Evolutionary conservation across 1,140 invertebrate genomes (phyloP), one percentile per base, ranked within the genome.

Genomic region (Carposina sasakii): DNA sequence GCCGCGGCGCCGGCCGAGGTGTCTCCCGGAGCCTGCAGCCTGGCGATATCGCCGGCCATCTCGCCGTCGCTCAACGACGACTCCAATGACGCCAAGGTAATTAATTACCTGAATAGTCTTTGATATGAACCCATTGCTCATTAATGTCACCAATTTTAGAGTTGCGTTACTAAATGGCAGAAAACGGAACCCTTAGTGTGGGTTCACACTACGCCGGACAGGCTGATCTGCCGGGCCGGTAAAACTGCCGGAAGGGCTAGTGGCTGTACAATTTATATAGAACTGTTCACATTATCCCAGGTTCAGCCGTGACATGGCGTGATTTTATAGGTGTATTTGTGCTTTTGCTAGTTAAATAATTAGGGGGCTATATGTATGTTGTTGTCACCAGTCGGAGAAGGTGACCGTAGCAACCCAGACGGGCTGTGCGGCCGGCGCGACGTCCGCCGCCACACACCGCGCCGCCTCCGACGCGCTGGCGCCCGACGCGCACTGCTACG

Each of bases 401-500:
- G 91, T 93, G 34, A 93, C 92, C 34, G 93, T 93, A 5, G 91
- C 92, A 3, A 94, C 93, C 0, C 93, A 95, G 76, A 95, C 93
- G 0, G 92, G 92, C 2, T 92, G 92, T 41, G 54, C 46, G 1
- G 48, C 48, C 5, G 10, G 22, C 1, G 49, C 46, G 2, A 28
- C 49, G 6, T 50, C 37, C 2, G 48, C 58, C 5, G 17, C 49
- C 1, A 39, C 48, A n/a, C 42, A 48, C 12, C 40, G 28, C 40
- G 41, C 40, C n/a, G 30, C 47, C 1, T 19, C 51, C 0, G 75
- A 76, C 30, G 63, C 73, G 0, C 89, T 95, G 76, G 91, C 91
- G 1, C 85, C 91, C 2, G 95, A 98, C 70, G 90, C 91, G 2
- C 91, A 96, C 70, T 99, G 97, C 85, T 93, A 94, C 73, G 94